phyloP scores from a whole-genome alignment of 2,888 invertebrate species.

The Nematopogon swammerdamellus region DNA sequence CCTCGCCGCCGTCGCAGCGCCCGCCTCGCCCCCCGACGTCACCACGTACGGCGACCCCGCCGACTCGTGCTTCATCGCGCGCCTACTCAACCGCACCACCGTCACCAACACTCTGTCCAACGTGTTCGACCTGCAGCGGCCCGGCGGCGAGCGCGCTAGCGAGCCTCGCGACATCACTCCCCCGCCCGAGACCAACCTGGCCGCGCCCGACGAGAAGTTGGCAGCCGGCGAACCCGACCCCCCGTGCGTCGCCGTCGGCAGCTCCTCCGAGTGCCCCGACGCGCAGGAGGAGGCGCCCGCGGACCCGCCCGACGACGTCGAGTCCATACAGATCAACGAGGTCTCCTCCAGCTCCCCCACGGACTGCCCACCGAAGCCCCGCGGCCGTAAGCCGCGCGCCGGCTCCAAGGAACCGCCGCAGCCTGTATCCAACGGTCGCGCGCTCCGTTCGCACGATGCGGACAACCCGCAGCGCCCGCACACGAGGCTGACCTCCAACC shows the following conservation, averaged over 20 bases:
- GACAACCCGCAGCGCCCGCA: conserved; percentile 26
- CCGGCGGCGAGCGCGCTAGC: conserved; percentile 9
- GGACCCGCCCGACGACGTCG: conserved; percentile 25
- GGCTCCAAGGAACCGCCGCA: conserved; percentile 16
- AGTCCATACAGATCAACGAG: conserved; percentile 63
- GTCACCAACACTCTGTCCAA: conserved; percentile 38
- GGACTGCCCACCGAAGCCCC: conserved; percentile 29
- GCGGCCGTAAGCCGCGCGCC: conserved; percentile 23
- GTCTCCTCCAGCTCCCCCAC: conserved; percentile 62
- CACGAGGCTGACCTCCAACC: conserved; percentile 22
- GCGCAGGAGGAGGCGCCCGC: conserved; percentile 12
- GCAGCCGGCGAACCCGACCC: background rate
- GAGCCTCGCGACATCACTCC: conserved; percentile 15
- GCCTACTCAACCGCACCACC: conserved; percentile 34
- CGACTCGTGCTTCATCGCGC: conserved; percentile 47
- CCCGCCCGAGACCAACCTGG: conserved; percentile 10
- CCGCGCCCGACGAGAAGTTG: conserved; percentile 8
- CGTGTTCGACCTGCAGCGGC: conserved; percentile 22
- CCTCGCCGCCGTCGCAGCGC: conserved; percentile 20
- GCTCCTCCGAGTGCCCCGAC: conserved; percentile 1
- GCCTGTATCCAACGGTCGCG: conserved; percentile 27
- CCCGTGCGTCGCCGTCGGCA: conserved; percentile 1
- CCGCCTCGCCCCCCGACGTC: conserved; percentile 18
- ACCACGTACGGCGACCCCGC: conserved; percentile 46
- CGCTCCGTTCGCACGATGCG: conserved; percentile 45